Evolutionary conservation across 2,113 vertebrate genomes (phyloP), one percentile per base, ranked within the genome.

Genomic region (Plestiodon gilberti): DNA sequence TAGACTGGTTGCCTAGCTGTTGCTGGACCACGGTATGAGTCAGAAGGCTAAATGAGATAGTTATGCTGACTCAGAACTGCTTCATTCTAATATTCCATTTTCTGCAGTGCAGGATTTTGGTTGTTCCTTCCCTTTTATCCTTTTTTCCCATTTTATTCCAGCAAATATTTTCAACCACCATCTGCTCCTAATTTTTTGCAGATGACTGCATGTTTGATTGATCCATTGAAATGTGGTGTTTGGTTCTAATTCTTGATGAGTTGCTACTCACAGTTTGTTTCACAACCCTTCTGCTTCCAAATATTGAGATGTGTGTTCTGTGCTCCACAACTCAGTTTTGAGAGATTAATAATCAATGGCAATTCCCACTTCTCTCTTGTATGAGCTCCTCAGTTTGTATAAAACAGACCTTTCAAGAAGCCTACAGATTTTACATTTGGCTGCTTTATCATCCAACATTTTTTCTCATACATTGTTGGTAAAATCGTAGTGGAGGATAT

Each of bases 111-210:
- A 71, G 33, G 22, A 18, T 73, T 82, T 73, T 40, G 33, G 14
- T 55, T 69, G 33, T 48, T 40, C 17, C 25, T 35, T 25, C 17
- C 35, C 15, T 40, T 73, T 59, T 43, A 81, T 65, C 2, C 61
- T 43, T 43, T 65, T 23, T 30, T 23, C 62, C 78, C 35, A 65
- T 71, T 79, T 79, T 70, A 43, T 64, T 62, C 55, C 59, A 61
- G 70, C 20, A 57, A 43, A 55, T 13, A 78, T 71, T 79, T 86
- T 80, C 84, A 80, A 30, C 30, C 35, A 62, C 65, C 35, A 28
- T 86, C 78, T 73, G 35, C 30, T 73, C 40, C n/a, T 80, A 80
- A 74, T 74, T 74, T n/a, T n/a, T 69, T 69, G 64, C 61, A 85
- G 77, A 85, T 78, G 40, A 78, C 59, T 55, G 33, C 9, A 77